Conservation (phyloP, 2,888 invertebrate species). For the Acrobeloides nanus region DNA sequence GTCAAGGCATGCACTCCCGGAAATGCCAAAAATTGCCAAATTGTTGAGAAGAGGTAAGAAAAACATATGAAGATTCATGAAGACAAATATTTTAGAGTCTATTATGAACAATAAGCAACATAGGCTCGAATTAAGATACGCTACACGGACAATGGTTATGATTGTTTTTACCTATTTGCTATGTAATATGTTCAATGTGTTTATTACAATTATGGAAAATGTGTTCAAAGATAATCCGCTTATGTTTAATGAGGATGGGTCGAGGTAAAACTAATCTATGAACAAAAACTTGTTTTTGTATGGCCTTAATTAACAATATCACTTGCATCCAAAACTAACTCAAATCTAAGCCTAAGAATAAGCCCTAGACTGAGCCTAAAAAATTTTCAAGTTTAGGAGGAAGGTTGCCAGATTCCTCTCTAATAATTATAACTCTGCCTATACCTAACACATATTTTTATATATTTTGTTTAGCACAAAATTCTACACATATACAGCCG, state of each 20-base stretch:
- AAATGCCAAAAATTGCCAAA: slow-evolving; percentile 39
- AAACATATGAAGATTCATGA: too few species aligned
- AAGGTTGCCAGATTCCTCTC: too few species aligned
- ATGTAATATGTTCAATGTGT: slow-evolving; percentile 41
- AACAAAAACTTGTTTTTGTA: neutral
- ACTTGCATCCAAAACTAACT: too few species aligned
- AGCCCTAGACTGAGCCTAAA: too few species aligned
- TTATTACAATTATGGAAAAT: slow-evolving; percentile 40
- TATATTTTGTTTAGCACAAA: slow-evolving; percentile 34
- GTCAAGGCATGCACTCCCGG: slow-evolving; percentile 10
- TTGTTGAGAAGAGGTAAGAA: slow-evolving; percentile 34
- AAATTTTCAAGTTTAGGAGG: too few species aligned
- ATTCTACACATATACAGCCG: slow-evolving; percentile 42
- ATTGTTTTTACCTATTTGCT: slow-evolving; percentile 41
- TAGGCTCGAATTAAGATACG: slow-evolving; percentile 35
- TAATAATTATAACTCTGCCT: too few species aligned
- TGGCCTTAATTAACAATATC: too few species aligned
- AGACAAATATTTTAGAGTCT: slow-evolving; percentile 40
- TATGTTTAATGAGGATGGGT: slow-evolving; percentile 33
- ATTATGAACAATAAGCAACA: slow-evolving; percentile 29
- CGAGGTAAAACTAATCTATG: slow-evolving; percentile 26
- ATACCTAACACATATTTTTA: too few species aligned
- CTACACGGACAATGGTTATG: slow-evolving; percentile 43
- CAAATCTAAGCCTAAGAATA: too few species aligned
- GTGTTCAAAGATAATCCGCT: slow-evolving; percentile 32